Evolutionary conservation across 2,797 vertebrate species (phyloP), one percentile per base, ranked within the genome.

Genomic region (Poeciliopsis infans): DNA sequence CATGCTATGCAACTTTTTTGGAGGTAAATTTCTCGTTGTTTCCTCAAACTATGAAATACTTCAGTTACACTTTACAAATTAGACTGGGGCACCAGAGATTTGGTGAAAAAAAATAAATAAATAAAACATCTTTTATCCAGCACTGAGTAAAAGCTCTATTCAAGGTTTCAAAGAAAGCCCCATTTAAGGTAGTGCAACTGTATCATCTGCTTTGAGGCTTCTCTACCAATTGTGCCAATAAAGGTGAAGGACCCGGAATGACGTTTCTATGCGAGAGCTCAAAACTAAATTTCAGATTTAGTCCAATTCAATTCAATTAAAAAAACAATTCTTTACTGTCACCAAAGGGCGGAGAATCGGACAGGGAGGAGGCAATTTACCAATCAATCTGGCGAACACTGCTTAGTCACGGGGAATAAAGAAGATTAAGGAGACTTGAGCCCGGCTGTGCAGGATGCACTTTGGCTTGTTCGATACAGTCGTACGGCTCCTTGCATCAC

Each of bases 401-500:
- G 45, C 57, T 51, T 66, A 77, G 78, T 89, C 76, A 28, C 46
- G 39, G 55, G 75, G 74, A 80, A 82, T 80, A 59, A 79, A 84
- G 83, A 82, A 80, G 81, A 86, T 86, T 78, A 69, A 79, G 85
- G 75, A 53, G 76, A 88, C 87, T 45, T 46, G 88, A 91, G 86
- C 82, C 83, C 31, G 84, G 68, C 91, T 84, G 81, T 92, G 51
- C 23, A 53, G 89, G 90, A 93, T 94, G 93, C 91, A 94, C 95
- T 95, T 92, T 94, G 94, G 93, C 92, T 93, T 91, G 92, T 91
- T 95, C 93, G 92, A 93, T 95, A 94, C 84, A 75, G 61, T 78
- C 83, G 83, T 91, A 82, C 77, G 87, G 89, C 88, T 92, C 81
- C 91, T 45, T 94, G 90, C 91, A 83, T 85, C 89, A 91, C 88